Percentiles rank a stretch among this genome's conserved stretches.
Conservation (phyloP, 2,888 invertebrate genomes). For the Agrilus mali region DNA sequence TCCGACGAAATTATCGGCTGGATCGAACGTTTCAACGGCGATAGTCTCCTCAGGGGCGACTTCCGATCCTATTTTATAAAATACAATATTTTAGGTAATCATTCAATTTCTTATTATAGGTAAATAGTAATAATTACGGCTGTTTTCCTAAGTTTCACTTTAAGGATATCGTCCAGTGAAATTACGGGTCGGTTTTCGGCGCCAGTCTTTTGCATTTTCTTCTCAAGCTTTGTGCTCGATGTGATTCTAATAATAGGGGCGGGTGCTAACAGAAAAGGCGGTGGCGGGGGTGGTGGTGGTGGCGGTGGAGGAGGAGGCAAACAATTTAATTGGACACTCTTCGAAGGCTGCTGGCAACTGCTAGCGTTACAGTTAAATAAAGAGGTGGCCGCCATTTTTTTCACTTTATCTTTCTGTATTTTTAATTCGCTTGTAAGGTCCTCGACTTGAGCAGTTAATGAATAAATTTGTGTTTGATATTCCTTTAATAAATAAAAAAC, state of each 20-base stretch:
- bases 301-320: slow-evolving; percentile 20
- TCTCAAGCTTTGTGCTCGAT: slow-evolving; percentile 5
- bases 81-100: background rate
- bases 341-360: background rate
- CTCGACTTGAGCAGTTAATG: slow-evolving; percentile 15
- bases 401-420: slow-evolving; percentile 10
- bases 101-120: background rate
- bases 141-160: slow-evolving; percentile 29
- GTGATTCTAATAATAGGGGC: slow-evolving; percentile 4
- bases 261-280: slow-evolving; percentile 6
- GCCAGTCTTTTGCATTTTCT: slow-evolving; percentile 12
- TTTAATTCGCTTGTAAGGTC: slow-evolving; percentile 14
- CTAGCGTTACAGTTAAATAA: no score
- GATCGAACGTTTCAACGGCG: slow-evolving; percentile 12
- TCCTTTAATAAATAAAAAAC: slow-evolving; percentile 1
- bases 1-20: slow-evolving; percentile 24
- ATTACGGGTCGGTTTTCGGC: slow-evolving; percentile 25
- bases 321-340: slow-evolving; percentile 8
- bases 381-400: background rate
- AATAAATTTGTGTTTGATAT: slow-evolving; percentile 6
- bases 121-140: slow-evolving; percentile 3
- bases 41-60: slow-evolving; percentile 17
- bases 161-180: slow-evolving; percentile 30
- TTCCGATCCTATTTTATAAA: background rate
- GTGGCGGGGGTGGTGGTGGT: slow-evolving; percentile 19